A percentile compares a stretch with the other conserved stretches of the same genome.
Conservation (phyloP, 2,113 vertebrate species). For the Apodemus sylvaticus region DNA sequence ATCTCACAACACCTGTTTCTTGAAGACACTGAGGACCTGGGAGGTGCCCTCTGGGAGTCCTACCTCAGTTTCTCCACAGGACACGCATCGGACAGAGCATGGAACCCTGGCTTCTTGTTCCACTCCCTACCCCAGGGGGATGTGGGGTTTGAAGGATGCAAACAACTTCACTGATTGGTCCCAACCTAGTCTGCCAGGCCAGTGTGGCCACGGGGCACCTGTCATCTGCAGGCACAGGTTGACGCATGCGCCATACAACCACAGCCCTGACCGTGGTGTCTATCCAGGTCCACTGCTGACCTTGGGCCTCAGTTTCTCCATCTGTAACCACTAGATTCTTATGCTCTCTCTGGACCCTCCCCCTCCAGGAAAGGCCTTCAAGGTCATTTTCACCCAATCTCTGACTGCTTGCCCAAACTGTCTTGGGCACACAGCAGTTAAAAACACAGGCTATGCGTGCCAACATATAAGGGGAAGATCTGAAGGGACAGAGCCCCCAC, state of each 20-base stretch:
- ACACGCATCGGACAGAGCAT: neutral
- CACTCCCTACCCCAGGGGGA: neutral
- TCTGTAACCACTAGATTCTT: neutral
- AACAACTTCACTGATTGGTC: neutral
- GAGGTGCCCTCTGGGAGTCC: neutral
- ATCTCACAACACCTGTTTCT: neutral
- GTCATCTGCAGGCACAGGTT: neutral
- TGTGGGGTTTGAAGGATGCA: neutral
- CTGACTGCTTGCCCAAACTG: neutral
- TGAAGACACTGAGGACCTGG: neutral
- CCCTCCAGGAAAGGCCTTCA: neutral
- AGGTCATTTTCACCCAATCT: neutral
- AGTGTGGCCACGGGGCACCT: neutral
- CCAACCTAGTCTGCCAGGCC: neutral
- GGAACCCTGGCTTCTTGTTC: neutral
- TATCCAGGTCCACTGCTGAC: neutral
- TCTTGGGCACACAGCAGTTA: neutral
- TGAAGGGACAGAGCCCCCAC: neutral
- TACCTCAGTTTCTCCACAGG: slow-evolving; percentile 6
- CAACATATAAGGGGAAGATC: neutral
- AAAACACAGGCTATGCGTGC: neutral
- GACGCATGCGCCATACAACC: neutral
- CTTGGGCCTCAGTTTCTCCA: neutral
- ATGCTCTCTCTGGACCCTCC: neutral
- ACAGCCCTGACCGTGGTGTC: neutral